Evolutionary conservation across 2,888 invertebrate species (phyloP).

Genomic region (Ennomos erosarius): DNA sequence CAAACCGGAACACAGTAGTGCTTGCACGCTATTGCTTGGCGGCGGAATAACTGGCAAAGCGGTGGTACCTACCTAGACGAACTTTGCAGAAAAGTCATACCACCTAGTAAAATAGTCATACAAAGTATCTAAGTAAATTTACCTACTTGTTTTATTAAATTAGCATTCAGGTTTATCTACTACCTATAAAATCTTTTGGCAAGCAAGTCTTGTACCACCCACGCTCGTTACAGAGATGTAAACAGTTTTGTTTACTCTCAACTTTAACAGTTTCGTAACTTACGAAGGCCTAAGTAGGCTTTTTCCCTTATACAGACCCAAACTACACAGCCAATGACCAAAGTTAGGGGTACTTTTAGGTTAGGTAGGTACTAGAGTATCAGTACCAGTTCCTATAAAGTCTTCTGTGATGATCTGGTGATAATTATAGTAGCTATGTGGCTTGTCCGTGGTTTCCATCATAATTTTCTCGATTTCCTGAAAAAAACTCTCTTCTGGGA

Average conservation of each 20-base stretch:
- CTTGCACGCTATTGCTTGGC: too few relatives aligned
- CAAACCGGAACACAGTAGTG: too few relatives aligned
- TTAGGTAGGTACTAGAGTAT: not conserved
- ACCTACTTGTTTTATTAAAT: not conserved
- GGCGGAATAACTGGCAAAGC: too few relatives aligned
- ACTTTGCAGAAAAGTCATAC: too few relatives aligned
- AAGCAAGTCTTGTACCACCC: constrained; percentile 13
- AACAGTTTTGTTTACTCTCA: constrained; percentile 23
- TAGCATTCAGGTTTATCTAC: not conserved
- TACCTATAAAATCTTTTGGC: constrained; percentile 10
- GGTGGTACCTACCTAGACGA: too few relatives aligned
- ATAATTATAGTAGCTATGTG: too few relatives aligned
- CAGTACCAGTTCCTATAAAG: too few relatives aligned
- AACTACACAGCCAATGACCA: not conserved
- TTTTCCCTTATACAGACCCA: constrained; percentile 9
- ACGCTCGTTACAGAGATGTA: constrained; percentile 9
- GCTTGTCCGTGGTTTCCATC: too few relatives aligned
- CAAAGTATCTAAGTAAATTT: not conserved
- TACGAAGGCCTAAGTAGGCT: constrained; percentile 3
- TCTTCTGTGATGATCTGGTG: too few relatives aligned
- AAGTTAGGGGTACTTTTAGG: not conserved
- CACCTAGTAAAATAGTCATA: too few relatives aligned
- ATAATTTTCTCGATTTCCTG: too few relatives aligned
- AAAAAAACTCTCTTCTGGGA: too few relatives aligned
- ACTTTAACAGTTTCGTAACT: constrained; percentile 17